These are phyloP conservation scores for Cheiracanthium punctorium DNA, from an alignment of 2,888 invertebrate genomes.

Conservation along the genomic window DNA sequence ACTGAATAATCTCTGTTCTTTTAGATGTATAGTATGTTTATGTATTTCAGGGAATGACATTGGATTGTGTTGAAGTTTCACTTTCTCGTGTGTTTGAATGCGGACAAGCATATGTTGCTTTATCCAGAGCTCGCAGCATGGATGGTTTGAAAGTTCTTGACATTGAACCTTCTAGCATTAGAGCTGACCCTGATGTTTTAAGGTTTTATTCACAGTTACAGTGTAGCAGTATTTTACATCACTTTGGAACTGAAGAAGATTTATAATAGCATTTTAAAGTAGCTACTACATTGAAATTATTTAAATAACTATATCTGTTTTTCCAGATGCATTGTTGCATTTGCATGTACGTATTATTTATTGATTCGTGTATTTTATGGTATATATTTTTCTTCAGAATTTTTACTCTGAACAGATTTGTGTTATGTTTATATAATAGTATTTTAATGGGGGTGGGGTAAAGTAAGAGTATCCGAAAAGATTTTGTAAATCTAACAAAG, in stretches of 20 bases:
- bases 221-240: neutral
- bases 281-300: too few relatives aligned
- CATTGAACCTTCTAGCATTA: constrained; percentile 89
- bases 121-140: constrained; percentile 92
- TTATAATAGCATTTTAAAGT: neutral
- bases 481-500: too few relatives aligned
- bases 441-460: too few relatives aligned
- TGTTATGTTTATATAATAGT: too few relatives aligned
- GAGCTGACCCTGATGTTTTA: constrained; percentile 90
- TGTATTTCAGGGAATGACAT: constrained; percentile 89
- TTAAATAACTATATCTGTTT: neutral
- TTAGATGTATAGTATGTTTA: constrained; percentile 19
- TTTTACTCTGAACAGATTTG: too few relatives aligned
- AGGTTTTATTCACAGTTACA: constrained; percentile 81
- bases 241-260: neutral
- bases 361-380: neutral
- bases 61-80: constrained; percentile 97
- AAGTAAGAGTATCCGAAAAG: too few relatives aligned
- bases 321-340: neutral
- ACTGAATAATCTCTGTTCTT: neutral
- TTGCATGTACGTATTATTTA: too few relatives aligned
- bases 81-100: constrained; percentile 93
- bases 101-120: constrained; percentile 96
- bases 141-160: constrained; percentile 89
- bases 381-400: neutral